These are phyloP conservation scores for Enteromius thamalakanensis DNA, from an alignment of 2,797 vertebrate species.

Conservation along the genomic window DNA sequence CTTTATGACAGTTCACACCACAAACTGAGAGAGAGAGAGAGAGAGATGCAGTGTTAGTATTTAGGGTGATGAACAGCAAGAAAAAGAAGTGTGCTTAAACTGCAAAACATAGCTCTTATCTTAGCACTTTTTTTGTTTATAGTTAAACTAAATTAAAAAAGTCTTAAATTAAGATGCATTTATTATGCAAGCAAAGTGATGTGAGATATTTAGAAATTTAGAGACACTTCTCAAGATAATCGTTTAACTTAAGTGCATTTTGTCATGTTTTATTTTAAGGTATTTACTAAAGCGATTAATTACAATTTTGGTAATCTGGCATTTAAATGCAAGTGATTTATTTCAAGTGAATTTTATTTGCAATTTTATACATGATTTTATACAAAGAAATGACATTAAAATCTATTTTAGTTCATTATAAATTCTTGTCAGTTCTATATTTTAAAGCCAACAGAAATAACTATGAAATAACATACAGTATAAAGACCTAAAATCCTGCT, in stretches of 20 bases:
- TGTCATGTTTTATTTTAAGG: neutral
- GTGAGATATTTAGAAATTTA: neutral
- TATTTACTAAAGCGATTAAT: neutral
- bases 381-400: neutral
- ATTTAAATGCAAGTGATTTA: neutral
- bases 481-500: neutral
- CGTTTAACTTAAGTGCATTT: neutral
- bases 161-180: no score
- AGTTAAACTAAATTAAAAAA: no score
- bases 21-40: slow-evolving; percentile 72
- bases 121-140: no score
- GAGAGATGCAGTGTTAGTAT: neutral
- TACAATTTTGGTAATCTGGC: neutral
- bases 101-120: no score
- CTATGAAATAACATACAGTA: neutral
- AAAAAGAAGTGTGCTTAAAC: slow-evolving; percentile 42
- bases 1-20: slow-evolving; percentile 88
- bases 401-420: neutral
- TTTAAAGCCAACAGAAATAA: neutral
- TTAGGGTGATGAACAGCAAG: neutral
- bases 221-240: neutral
- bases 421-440: neutral
- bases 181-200: no score
- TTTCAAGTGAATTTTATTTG: neutral
- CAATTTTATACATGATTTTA: neutral